Evolutionary conservation across 2,888 invertebrate species (phyloP).

Genomic region (Hololepta plana): DNA sequence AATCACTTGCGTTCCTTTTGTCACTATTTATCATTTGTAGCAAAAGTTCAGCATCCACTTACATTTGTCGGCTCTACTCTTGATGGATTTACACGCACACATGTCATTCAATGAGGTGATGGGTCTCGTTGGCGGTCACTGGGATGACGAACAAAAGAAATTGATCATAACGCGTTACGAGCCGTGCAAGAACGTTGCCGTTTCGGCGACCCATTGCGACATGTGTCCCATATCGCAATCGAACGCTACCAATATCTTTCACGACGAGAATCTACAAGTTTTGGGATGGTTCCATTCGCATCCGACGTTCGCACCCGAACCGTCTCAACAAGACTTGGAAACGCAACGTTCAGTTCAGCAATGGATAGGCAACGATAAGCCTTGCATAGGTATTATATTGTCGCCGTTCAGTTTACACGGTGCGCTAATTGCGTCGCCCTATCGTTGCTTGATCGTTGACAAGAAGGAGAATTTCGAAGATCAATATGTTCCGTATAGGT

Average conservation of each 20-base stretch:
- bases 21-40: slow-evolving; percentile 22
- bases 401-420: slow-evolving; percentile 42
- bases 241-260: slow-evolving; percentile 37
- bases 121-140: slow-evolving; percentile 49
- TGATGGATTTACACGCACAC: slow-evolving; percentile 55
- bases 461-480: slow-evolving; percentile 21
- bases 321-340: slow-evolving; percentile 48
- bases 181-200: slow-evolving; percentile 43
- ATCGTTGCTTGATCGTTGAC: slow-evolving; percentile 37
- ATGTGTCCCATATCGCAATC: slow-evolving; percentile 59
- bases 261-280: slow-evolving; percentile 23
- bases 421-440: slow-evolving; percentile 32
- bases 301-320: slow-evolving; percentile 49
- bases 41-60: slow-evolving; percentile 42
- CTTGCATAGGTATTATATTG: slow-evolving; percentile 45
- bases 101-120: slow-evolving; percentile 53
- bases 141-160: slow-evolving; percentile 19
- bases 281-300: slow-evolving; percentile 69
- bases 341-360: slow-evolving; percentile 44
- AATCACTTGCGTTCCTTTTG: slow-evolving; percentile 7
- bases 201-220: slow-evolving; percentile 51
- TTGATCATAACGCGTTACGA: slow-evolving; percentile 35
- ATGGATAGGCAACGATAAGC: slow-evolving; percentile 32
- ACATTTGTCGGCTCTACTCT: slow-evolving; percentile 38
- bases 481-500: slow-evolving; percentile 32